Base-by-base conservation (phyloP, 2,888 invertebrate genomes). In the Ormyrus labotus region DNA sequence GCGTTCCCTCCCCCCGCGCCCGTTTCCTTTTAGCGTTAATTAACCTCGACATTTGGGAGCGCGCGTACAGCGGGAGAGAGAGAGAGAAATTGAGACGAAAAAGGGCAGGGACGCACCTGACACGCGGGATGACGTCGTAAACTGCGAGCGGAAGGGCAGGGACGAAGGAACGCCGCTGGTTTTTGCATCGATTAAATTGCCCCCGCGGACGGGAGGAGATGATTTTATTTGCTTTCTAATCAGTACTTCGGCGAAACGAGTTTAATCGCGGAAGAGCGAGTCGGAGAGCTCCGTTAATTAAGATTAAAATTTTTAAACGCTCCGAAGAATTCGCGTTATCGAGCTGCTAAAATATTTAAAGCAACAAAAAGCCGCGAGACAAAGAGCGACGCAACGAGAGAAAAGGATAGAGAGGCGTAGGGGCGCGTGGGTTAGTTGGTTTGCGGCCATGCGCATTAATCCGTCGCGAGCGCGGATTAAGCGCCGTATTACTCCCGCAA, bases 391-490 rank as follows among this genome's bases (percentile, higher is more conserved):
- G 34, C 34, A 1, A 34, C 4, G 4, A 50, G 48, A 50, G 6
- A 65, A 65, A 65, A 65, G 48, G 48, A 65, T 11, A 65, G 34
- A 34, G 34, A 34, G 34, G 34, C 34, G 34, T 4, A 34, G 34
- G 4, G 34, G 34, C 34, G 34, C 34, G 34, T 34, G 34, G 34
- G 34, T 34, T 34, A 34, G 7, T 48, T 50, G 50, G 48, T 65
- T 65, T 65, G 65, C 48, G 65, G 65, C n/a, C 4, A n/a, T 10
- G 8, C 11, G 48, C 65, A 50, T 50, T 48, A 65, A 65, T 65
- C 65, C 65, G 48, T 19, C 65, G 48, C 50, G 48, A n/a, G 55
- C 64, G 65, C 65, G 74, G 69, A 75, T 80, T 75, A 80, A 80
- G 64, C 75, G 75, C 70, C 57, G 70, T 80, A 75, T 80, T 80